Conservation (phyloP, 2,888 invertebrate genomes). For the Suillia variegata region DNA sequence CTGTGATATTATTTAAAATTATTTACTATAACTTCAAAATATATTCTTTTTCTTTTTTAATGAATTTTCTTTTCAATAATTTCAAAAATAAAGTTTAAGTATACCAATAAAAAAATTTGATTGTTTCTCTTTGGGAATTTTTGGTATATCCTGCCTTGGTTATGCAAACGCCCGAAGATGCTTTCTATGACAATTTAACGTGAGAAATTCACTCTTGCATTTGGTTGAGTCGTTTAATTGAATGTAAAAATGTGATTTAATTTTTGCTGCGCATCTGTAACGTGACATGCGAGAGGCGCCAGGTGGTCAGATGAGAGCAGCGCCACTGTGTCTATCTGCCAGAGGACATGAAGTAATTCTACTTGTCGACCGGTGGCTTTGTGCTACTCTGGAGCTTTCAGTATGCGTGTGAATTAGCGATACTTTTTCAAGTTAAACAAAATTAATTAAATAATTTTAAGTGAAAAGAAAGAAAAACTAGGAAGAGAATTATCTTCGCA, state of each 20-base stretch:
- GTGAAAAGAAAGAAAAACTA: too few relatives aligned
- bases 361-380: conserved; percentile 81
- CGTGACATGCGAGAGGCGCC: conserved; percentile 69
- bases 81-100: too few relatives aligned
- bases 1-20: too few relatives aligned
- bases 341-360: conserved; percentile 81
- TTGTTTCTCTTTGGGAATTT: too few relatives aligned
- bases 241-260: too few relatives aligned
- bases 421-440: background rate
- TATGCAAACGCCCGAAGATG: conserved; percentile 56
- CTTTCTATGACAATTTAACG: conserved; percentile 60
- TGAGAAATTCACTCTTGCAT: conserved; percentile 35
- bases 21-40: too few relatives aligned
- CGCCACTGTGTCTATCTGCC: conserved; percentile 77
- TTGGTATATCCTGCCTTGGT: too few relatives aligned
- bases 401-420: conserved; percentile 70
- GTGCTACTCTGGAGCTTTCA: conserved; percentile 80
- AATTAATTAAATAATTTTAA: background rate
- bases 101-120: too few relatives aligned
- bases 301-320: conserved; percentile 81
- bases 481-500: too few relatives aligned
- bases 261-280: conserved; percentile 73
- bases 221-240: background rate
- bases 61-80: too few relatives aligned
- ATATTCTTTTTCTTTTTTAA: too few relatives aligned